Percentiles rank a stretch among this genome's conserved stretches.
These are phyloP conservation scores for Toxonevra muliebris DNA, from an alignment of 2,888 invertebrate genomes.

Conservation along the genomic window DNA sequence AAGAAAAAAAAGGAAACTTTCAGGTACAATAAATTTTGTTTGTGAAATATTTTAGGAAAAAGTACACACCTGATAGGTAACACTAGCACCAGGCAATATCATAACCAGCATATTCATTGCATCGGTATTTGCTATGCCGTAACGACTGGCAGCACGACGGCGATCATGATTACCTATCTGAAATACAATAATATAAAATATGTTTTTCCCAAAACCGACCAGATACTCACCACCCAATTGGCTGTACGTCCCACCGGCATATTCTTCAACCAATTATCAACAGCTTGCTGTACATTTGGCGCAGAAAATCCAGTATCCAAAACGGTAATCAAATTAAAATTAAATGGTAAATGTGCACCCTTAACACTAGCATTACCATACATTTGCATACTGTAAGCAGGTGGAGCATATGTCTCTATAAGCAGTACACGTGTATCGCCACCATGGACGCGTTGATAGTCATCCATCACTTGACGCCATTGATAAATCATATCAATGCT, in stretches of 20 bases:
- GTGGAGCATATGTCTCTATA: conserved; percentile 69
- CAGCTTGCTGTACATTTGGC: conserved; percentile 63
- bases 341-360: conserved; percentile 71
- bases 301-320: conserved; percentile 66
- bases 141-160: conserved; percentile 73
- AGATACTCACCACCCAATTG: conserved; percentile 74
- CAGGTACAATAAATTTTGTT: neutral
- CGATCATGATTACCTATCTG: conserved; percentile 82
- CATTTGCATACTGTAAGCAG: conserved; percentile 67
- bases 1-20: too few relatives aligned
- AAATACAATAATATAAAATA: neutral
- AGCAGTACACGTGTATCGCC: conserved; percentile 67
- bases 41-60: neutral
- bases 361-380: conserved; percentile 66
- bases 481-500: conserved; percentile 65
- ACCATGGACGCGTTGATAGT: conserved; percentile 67
- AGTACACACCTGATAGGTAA: conserved; percentile 74
- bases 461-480: conserved; percentile 68
- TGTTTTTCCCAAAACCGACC: neutral
- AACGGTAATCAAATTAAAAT: conserved; percentile 69
- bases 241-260: conserved; percentile 67
- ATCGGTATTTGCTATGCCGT: conserved; percentile 75
- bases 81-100: conserved; percentile 82
- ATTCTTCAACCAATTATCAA: conserved; percentile 68
- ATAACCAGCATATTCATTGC: conserved; percentile 82